Conservation (phyloP, 2,113 vertebrate genomes). For the Oreocharis arfaki region DNA sequence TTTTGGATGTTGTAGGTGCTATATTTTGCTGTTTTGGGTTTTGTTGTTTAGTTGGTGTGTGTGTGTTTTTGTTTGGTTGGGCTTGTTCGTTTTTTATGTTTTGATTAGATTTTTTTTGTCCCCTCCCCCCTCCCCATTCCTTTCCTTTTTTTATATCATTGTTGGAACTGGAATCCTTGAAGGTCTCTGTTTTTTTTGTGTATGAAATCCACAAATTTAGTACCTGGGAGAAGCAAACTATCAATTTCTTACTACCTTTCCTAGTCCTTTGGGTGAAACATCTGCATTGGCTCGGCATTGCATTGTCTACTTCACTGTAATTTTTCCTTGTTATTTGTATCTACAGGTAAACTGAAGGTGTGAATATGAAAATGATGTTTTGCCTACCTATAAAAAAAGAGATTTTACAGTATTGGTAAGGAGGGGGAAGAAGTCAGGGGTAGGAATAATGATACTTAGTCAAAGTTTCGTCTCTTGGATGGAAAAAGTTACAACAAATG, state of each 20-base stretch:
- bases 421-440: background rate
- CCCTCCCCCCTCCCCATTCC: accelerated
- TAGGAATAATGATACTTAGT: background rate
- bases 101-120: background rate
- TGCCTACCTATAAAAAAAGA: background rate
- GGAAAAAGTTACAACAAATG: background rate
- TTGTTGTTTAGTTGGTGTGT: background rate
- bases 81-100: background rate
- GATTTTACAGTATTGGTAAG: background rate
- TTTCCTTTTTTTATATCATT: background rate
- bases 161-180: background rate
- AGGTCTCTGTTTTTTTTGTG: background rate
- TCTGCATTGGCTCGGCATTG: background rate
- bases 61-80: background rate
- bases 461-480: background rate
- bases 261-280: background rate
- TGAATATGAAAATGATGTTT: background rate
- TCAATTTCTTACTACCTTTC: background rate
- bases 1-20: background rate
- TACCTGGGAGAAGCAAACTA: background rate
- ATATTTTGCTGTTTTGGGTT: background rate
- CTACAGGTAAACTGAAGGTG: background rate
- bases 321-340: background rate
- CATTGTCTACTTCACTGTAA: background rate
- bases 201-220: background rate